Base-by-base conservation (phyloP, 2,888 invertebrate genomes). In the Lasioglossum figueresi region DNA sequence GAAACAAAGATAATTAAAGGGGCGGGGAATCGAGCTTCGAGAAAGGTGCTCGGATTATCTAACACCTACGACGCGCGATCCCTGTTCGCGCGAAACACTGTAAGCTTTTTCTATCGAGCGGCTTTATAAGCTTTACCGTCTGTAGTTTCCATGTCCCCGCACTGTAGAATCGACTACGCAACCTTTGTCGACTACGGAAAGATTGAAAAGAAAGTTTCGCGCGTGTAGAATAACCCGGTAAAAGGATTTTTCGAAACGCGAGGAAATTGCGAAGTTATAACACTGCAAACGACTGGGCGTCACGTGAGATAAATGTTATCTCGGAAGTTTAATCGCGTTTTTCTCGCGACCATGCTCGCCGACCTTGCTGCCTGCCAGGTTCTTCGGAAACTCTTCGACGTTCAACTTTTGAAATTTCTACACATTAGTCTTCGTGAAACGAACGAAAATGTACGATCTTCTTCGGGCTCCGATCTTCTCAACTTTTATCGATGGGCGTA, bases 1-100 rank as follows among this genome's bases (percentile, higher is more conserved):
- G 80, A 88, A 85, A 85, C 85, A 77, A 73, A 79, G 87, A 80
- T 83, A 88, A 88, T 88, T 80, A 82, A 52, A 66, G 76, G 40
- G 66, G 73, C 19, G 31, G 56, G 78, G 68, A 43, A 27, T 84
- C 19, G 70, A 45, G 48, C 27, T 77, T 45, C 34, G 72, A 37
- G 75, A 34, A 63, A 82, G 31, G 10, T 56, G 40, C 37, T 68
- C 6, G 77, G 40, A 59, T 59, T 40, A 78, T 76, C n/a, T 68
- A 40, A 68, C n/a, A 56, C 52, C 48, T 16, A 12, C 12, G 66
- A 16, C 5, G 66, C 16, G 66, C 34, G 45, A 45, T 45, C 45
- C 16, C 45, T 45, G 4, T 45, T 45, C 5, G 66, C 16, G 66
- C 23, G 23, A 23, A 52, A 52, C 52, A 23, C 6, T 52, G 10